These are phyloP conservation scores for Myanophis thanlyinensis DNA, from an alignment of 2,113 vertebrate species.

Conservation along the genomic window DNA sequence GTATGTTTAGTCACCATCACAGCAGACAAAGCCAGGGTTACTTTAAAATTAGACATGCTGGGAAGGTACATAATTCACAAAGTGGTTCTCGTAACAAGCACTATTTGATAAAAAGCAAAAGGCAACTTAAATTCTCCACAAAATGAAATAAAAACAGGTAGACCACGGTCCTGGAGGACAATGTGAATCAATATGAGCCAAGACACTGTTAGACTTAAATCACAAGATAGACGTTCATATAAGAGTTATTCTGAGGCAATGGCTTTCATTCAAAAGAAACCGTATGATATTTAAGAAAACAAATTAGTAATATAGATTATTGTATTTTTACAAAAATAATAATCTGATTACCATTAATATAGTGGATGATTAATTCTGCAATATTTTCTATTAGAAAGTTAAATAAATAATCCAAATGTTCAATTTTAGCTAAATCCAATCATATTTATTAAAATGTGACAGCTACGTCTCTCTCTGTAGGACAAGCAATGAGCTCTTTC, in stretches of 20 bases:
- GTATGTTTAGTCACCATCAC: constrained; percentile 64
- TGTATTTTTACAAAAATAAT: constrained; percentile 29
- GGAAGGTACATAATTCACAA: constrained; percentile 28
- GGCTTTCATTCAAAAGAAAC: constrained; percentile 20
- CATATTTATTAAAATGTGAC: neutral
- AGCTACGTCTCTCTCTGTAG: neutral
- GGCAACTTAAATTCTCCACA: constrained; percentile 59
- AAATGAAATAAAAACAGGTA: constrained; percentile 65
- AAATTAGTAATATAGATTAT: neutral
- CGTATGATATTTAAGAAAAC: neutral
- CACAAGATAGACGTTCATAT: neutral
- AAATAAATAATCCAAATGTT: constrained; percentile 9
- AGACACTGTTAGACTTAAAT: constrained; percentile 33
- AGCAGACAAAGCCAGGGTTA: constrained; percentile 59
- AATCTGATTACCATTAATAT: neutral
- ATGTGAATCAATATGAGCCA: constrained; percentile 15
- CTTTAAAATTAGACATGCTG: constrained; percentile 64
- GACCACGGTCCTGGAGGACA: constrained; percentile 56
- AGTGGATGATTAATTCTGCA: constrained; percentile 6
- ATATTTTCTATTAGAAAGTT: neutral
- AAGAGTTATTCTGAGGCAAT: constrained; percentile 71
- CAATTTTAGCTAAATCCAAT: neutral
- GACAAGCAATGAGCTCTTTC: neutral
- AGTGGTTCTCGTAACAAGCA: constrained; percentile 52
- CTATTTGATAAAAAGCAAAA: constrained; percentile 43